phyloP scores from a whole-genome alignment of 2,113 vertebrate species.

The Pteronura brasiliensis region DNA sequence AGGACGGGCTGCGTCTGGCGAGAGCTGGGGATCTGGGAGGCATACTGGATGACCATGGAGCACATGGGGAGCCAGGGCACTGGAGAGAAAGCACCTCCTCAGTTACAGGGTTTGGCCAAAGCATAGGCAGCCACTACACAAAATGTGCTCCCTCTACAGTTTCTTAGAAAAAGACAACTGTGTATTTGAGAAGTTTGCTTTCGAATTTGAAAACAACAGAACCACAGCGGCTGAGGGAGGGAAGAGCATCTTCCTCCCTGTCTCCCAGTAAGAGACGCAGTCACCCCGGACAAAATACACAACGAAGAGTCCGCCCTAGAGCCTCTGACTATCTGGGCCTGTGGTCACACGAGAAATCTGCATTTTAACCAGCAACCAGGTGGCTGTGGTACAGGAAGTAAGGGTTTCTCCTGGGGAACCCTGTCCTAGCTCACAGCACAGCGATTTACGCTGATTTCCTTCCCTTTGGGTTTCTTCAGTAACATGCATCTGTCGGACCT shows the following conservation, averaged over 20 bases:
- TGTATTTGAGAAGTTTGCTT: not conserved
- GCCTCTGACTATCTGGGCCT: not conserved
- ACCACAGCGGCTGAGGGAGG: not conserved
- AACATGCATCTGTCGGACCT: not conserved
- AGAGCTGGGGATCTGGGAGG: constrained; percentile 87
- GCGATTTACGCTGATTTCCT: not conserved
- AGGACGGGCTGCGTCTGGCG: constrained; percentile 87
- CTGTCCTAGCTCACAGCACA: not conserved
- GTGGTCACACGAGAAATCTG: too few relatives aligned
- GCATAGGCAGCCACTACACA: not conserved
- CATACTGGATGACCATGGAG: constrained; percentile 86
- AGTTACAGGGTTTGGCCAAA: not conserved
- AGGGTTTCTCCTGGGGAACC: not conserved
- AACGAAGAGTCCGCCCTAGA: not conserved
- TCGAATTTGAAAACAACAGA: not conserved
- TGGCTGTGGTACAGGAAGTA: not conserved
- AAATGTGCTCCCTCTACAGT: not conserved
- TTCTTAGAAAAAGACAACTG: not conserved
- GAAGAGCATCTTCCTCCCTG: not conserved
- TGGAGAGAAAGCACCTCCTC: constrained; percentile 57
- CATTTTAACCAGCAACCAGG: not conserved
- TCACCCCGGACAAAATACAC: too few relatives aligned
- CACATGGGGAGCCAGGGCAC: constrained; percentile 90
- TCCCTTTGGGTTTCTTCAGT: not conserved
- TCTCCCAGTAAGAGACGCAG: not conserved